Evolutionary conservation across 2,888 invertebrate species (phyloP).

Genomic region (Agonopterix subpropinquella): DNA sequence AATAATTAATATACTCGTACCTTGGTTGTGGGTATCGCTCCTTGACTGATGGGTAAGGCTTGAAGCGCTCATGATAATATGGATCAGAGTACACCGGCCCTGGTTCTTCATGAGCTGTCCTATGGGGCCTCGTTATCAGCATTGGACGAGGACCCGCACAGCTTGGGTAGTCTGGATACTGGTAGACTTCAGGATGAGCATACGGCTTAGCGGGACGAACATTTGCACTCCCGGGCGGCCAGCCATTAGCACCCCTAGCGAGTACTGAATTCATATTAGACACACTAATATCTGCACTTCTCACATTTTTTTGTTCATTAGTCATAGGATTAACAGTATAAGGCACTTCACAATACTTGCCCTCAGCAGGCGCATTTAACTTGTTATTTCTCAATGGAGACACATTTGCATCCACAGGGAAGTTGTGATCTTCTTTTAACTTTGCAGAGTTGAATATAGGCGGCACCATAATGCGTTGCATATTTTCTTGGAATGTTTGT

Average conservation of each 20-base stretch:
- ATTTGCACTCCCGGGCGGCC: slow-evolving; percentile 43
- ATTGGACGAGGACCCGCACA: slow-evolving; percentile 47
- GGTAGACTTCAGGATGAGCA: slow-evolving; percentile 48
- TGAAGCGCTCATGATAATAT: slow-evolving; percentile 57
- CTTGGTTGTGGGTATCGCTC: slow-evolving; percentile 57
- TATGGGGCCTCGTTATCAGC: slow-evolving; percentile 40
- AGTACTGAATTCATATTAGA: slow-evolving; percentile 42
- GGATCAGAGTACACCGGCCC: slow-evolving; percentile 48
- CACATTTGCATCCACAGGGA: slow-evolving; percentile 33
- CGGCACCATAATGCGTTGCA: slow-evolving; percentile 67
- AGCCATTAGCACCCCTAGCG: slow-evolving; percentile 39
- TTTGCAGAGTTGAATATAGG: slow-evolving; percentile 51
- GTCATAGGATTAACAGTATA: slow-evolving; percentile 51
- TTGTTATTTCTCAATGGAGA: slow-evolving; percentile 44
- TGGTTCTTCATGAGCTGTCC: slow-evolving; percentile 46
- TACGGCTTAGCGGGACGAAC: slow-evolving; percentile 43
- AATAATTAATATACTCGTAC: slow-evolving; percentile 67
- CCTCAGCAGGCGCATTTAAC: slow-evolving; percentile 44
- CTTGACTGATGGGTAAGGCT: slow-evolving; percentile 60
- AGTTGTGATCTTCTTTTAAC: slow-evolving; percentile 45
- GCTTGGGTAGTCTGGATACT: slow-evolving; percentile 54
- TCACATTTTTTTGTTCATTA: slow-evolving; percentile 56
- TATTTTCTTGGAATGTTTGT: slow-evolving; percentile 73
- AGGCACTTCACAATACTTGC: slow-evolving; percentile 71
- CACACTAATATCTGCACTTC: slow-evolving; percentile 49